Percentiles rank a stretch among this genome's conserved stretches.
phyloP scores from a whole-genome alignment of 2,797 vertebrate species.

The Karalla daura region DNA sequence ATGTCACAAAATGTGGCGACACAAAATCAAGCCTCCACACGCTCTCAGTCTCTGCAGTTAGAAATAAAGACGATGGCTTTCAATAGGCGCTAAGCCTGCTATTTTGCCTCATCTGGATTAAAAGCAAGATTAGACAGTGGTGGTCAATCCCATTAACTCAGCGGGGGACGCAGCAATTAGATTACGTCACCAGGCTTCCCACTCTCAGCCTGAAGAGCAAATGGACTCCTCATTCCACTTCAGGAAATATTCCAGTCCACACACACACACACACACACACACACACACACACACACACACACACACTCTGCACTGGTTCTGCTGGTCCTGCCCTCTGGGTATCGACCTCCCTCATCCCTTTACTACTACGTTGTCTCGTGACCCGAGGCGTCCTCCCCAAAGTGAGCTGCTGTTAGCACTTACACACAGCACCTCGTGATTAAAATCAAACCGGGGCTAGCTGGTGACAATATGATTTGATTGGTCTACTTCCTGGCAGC shows the following conservation, averaged over 20 bases:
- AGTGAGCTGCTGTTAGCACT: constrained; percentile 2
- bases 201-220: constrained; percentile 11
- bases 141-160: constrained; percentile 66
- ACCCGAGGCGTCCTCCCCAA: not conserved
- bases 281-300: too few species aligned
- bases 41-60: constrained; percentile 1
- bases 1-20: constrained; percentile 13
- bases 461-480: constrained; percentile 58
- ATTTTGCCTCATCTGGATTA: constrained; percentile 61
- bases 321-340: constrained; percentile 3
- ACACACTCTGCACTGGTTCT: not conserved
- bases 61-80: constrained; percentile 11
- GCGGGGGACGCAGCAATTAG: constrained; percentile 42
- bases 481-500: constrained; percentile 49
- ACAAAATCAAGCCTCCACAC: not conserved
- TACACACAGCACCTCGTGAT: constrained; percentile 34
- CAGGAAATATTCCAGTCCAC: constrained; percentile 22
- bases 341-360: not conserved
- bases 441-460: constrained; percentile 31
- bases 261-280: too few species aligned
- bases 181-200: constrained; percentile 43
- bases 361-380: constrained; percentile 16
- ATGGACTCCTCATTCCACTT: constrained; percentile 6
- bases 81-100: constrained; percentile 11
- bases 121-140: constrained; percentile 51